Base-by-base conservation (phyloP, 2,113 vertebrate species). In the Empidonax traillii region DNA sequence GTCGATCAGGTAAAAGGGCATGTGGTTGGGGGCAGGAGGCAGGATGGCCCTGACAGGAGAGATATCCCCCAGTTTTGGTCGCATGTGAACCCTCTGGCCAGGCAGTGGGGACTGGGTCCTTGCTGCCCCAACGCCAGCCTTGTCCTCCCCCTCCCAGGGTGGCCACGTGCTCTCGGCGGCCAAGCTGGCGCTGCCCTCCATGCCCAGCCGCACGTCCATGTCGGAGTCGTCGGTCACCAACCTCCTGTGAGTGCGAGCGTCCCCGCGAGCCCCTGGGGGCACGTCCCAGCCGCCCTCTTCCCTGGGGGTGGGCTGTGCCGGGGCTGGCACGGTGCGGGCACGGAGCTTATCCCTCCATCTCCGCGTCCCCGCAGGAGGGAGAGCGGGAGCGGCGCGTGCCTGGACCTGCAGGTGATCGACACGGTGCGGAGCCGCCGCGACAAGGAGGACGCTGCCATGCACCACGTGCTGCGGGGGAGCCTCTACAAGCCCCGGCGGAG, bases 321-420 rank as follows among this genome's bases (percentile, higher is more conserved):
- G 61, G 41, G 71, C 61, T 83, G 76, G 44, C 31, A 79, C 59
- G 23, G 3, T 13, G 44, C 5, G 5, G 72, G 58, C 53, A 14
- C 0, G 14, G 67, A 90, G 55, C 43, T 18, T 73, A 67, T 51
- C 23, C 12, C 1, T 43, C 39, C 61, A 8, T 25, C 10, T 30
- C 73, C 63, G 2, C 33, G 4, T 86, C 66, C 39, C 21, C 0
- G 5, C 92, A 99, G 99, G 97, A 98, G 99, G 72, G 99, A 99
- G 96, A 99, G 99, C 1, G 99, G 99, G 76, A 99, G 99, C 12
- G 99, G 99, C 0, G 99, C 99, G 0, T 99, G 99, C 97, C 98
- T 99, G 97, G 99, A 99, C 96, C 98, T 99, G 68, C 99, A 99
- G 98, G 99, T 98, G 95, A 99, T 99, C 3, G 99, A 99, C 92